phyloP scores from a whole-genome alignment of 2,797 vertebrate species.

The Hybognathus amarus region DNA sequence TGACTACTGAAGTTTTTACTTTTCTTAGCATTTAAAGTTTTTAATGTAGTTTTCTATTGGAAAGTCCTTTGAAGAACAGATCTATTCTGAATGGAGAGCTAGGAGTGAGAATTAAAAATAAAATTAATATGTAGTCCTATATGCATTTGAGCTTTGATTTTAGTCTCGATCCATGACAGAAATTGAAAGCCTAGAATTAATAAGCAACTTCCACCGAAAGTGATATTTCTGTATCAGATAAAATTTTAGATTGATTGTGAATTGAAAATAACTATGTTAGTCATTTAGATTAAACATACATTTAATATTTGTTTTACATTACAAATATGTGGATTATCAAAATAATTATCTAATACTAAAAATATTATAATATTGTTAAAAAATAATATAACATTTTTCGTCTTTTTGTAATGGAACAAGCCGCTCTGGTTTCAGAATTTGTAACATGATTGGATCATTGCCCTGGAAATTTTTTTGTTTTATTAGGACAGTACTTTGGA shows the following conservation, averaged over 20 bases:
- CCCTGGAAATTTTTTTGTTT: slow-evolving; percentile 16
- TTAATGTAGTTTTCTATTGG: not conserved
- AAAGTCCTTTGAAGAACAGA: not conserved
- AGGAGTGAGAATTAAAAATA: not conserved
- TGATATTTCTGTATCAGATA: not conserved
- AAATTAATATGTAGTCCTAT: not conserved
- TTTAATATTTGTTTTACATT: not conserved
- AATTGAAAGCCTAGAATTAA: not conserved
- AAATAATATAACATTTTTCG: not conserved
- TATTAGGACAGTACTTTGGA: slow-evolving; percentile 55
- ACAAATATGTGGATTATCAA: not conserved
- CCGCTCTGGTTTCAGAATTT: not conserved
- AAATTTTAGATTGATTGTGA: not conserved
- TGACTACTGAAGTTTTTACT: slow-evolving; percentile 37
- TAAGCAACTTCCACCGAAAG: not conserved
- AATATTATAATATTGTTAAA: slow-evolving; percentile 1
- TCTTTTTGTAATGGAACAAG: not conserved
- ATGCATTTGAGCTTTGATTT: not conserved
- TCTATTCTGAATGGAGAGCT: not conserved
- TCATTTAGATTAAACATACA: not conserved
- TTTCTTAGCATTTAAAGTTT: not conserved
- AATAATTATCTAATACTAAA: not conserved
- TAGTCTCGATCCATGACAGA: slow-evolving; percentile 13
- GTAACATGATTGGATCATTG: slow-evolving; percentile 23
- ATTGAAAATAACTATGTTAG: not conserved